Base-by-base conservation (phyloP, 2,888 invertebrate genomes). In the Endotricha flammealis region DNA sequence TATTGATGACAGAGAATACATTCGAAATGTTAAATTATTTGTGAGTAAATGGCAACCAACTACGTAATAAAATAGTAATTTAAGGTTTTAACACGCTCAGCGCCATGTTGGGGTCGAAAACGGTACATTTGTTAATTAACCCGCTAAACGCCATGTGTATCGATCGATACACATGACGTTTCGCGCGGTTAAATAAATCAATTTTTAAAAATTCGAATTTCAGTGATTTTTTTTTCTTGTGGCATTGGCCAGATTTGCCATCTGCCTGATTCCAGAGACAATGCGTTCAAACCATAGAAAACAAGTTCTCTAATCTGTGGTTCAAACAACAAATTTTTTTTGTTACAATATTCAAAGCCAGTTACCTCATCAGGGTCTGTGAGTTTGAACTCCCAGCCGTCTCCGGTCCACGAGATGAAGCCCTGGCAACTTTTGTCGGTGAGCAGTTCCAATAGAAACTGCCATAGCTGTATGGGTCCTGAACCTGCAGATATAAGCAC, bases 341-440 rank as follows among this genome's bases (percentile, higher is more conserved):
- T n/a, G n/a, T n/a, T n/a, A n/a, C n/a, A 9, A 8, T 28, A 11
- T 20, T 11, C 2, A 22, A 12, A 12, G 7, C 5, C 12, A 28
- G 7, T 56, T 45, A 95, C 97, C 88, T 99, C 98, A 85, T 99
- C 98, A 0, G 98, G 98, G 83, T 99, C 98, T 23, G 97, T 97
- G 39, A 98, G 89, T 74, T 98, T 98, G 88, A 99, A 99, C 82
- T 99, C 98, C 98, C 98, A 98, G 40, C 98, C 98, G 69, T 98
- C 98, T 10, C 98, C 98, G 14, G 98, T 98, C 98, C 98, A 98
- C 47, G 96, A 95, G 68, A 98, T 98, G 86, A 98, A 98, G 36
- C 94, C 92, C 79, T 98, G 98, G 86, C 98, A 98, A 55, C 94
- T 92, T 82, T 97, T 97, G 87, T 98, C 97, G 50, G 97, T 98